Conservation (phyloP, 2,113 vertebrate genomes). For the Amphilophus citrinellus region DNA sequence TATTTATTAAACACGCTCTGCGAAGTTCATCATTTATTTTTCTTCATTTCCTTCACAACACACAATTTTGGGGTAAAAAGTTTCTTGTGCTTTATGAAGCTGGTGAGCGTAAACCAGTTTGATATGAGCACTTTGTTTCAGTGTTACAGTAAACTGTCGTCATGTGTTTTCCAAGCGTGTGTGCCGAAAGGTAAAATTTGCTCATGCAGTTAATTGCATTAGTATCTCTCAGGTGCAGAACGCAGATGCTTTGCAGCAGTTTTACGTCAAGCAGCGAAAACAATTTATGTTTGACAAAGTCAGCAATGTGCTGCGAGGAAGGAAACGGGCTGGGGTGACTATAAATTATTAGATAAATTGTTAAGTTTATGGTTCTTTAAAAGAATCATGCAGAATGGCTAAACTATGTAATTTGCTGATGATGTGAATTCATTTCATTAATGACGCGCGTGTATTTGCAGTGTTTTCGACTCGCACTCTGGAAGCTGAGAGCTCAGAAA, state of each 20-base stretch:
- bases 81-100: conserved; percentile 24
- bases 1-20: conserved; percentile 5
- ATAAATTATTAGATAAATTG: conserved; percentile 36
- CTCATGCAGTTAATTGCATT: conserved; percentile 53
- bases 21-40: neutral
- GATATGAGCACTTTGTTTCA: conserved; percentile 1
- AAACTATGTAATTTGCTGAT: conserved; percentile 65
- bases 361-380: conserved; percentile 33
- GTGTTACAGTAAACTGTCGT: neutral
- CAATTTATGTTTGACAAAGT: conserved; percentile 37
- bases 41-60: neutral
- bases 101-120: neutral
- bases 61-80: neutral
- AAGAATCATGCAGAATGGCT: conserved; percentile 32
- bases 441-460: conserved; percentile 51
- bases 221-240: conserved; percentile 53
- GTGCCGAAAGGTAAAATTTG: conserved; percentile 45
- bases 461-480: conserved; percentile 32
- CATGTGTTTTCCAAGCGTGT: conserved; percentile 17
- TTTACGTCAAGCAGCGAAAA: conserved; percentile 19
- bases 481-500: conserved; percentile 27
- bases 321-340: conserved; percentile 11
- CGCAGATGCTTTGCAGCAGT: neutral
- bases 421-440: conserved; percentile 60
- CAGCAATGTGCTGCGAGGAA: conserved; percentile 3